Conservation (phyloP, 2,797 vertebrate genomes). For the Falco peregrinus region DNA sequence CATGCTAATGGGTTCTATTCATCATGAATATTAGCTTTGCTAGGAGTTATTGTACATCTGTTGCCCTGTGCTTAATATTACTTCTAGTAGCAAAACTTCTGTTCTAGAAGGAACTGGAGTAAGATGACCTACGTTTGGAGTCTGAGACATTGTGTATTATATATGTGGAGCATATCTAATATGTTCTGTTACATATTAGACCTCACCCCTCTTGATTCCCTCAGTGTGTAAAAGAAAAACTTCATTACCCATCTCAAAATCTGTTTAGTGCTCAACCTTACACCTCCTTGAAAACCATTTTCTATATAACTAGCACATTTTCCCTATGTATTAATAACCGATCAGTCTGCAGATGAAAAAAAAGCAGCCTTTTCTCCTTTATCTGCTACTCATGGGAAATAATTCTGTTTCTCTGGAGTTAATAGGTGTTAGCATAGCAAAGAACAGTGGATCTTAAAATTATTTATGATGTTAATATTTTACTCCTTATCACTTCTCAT, state of each 20-base stretch:
- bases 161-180: no score
- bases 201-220: neutral
- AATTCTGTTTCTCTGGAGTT: neutral
- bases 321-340: neutral
- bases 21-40: neutral
- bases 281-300: neutral
- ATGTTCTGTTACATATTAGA: neutral
- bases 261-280: neutral
- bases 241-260: neutral
- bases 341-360: neutral
- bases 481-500: neutral
- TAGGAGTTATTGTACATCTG: neutral
- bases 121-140: neutral
- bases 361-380: neutral
- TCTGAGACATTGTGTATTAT: neutral
- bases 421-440: neutral
- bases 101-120: neutral
- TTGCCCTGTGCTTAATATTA: neutral
- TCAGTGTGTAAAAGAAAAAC: neutral
- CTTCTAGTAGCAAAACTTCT: neutral
- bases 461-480: neutral
- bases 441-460: neutral
- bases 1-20: neutral
- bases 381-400: neutral
- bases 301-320: neutral